A percentile compares a stretch with the other conserved stretches of the same genome.
These are phyloP conservation scores for Cichlasoma orientale DNA, from an alignment of 2,797 vertebrate species.

Conservation along the genomic window DNA sequence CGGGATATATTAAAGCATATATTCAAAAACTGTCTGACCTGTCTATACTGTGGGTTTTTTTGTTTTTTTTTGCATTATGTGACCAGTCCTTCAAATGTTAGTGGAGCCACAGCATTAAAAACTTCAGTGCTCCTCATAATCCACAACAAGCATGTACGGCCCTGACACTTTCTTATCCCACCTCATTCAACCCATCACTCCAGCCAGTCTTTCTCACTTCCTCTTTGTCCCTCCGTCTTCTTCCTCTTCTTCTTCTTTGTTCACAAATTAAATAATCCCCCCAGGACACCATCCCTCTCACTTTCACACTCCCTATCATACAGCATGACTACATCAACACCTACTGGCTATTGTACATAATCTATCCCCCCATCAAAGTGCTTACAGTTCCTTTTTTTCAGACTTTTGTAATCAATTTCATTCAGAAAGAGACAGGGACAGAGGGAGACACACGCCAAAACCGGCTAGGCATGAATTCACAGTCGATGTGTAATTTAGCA, in stretches of 20 bases:
- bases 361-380: slow-evolving; percentile 70
- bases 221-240: slow-evolving; percentile 51
- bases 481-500: slow-evolving; percentile 69
- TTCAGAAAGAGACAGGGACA: slow-evolving; percentile 46
- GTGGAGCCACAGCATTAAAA: slow-evolving; percentile 14
- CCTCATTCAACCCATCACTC: slow-evolving; percentile 52
- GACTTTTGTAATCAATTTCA: slow-evolving; percentile 43
- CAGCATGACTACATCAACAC: slow-evolving; percentile 71
- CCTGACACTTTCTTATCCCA: slow-evolving; percentile 51
- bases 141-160: background rate
- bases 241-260: slow-evolving; percentile 23
- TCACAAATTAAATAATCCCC: slow-evolving; percentile 42
- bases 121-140: slow-evolving; percentile 7
- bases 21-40: background rate
- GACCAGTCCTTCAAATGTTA: slow-evolving; percentile 22
- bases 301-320: slow-evolving; percentile 39
- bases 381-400: slow-evolving; percentile 54
- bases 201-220: slow-evolving; percentile 64
- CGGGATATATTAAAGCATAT: too few species aligned
- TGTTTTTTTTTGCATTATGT: slow-evolving; percentile 25
- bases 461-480: slow-evolving; percentile 61
- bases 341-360: slow-evolving; percentile 71
- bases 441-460: slow-evolving; percentile 42
- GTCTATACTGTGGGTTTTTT: slow-evolving; percentile 1
- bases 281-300: slow-evolving; percentile 43